Conservation (phyloP, 2,113 vertebrate genomes). For the Anseranas semipalmata region DNA sequence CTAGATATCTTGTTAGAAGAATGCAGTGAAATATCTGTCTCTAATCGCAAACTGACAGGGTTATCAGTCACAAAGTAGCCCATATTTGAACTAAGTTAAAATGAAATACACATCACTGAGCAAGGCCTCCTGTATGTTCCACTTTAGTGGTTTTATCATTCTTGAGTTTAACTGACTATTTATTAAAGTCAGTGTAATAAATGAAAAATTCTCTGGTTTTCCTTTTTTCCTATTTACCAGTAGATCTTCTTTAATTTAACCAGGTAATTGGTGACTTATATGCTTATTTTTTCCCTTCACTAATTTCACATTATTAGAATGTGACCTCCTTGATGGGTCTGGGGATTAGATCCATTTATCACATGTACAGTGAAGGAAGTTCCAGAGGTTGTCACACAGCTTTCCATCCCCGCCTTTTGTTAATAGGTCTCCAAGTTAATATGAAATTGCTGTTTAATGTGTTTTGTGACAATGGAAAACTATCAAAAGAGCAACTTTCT, state of each 20-base stretch:
- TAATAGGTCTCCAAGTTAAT: neutral
- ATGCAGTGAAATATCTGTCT: conserved; percentile 8
- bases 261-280: neutral
- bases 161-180: conserved; percentile 54
- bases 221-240: neutral
- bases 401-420: neutral
- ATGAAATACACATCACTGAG: conserved; percentile 38
- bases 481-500: neutral
- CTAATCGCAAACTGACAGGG: conserved; percentile 1
- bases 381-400: neutral
- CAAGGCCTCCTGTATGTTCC: conserved; percentile 12
- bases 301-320: conserved; percentile 17
- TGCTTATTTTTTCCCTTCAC: conserved; percentile 28
- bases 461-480: neutral
- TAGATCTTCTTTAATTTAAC: conserved; percentile 8
- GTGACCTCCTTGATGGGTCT: neutral
- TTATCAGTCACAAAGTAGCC: conserved; percentile 41
- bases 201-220: conserved; percentile 16
- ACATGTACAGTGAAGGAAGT: neutral
- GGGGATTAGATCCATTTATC: neutral
- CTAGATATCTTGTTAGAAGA: neutral
- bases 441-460: neutral
- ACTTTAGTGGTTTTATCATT: conserved; percentile 44
- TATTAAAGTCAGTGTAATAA: conserved; percentile 36
- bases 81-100: conserved; percentile 31